A percentile compares a stretch with the other conserved stretches of the same genome.
These are phyloP conservation scores for Sympetrum striolatum DNA, from an alignment of 2,888 invertebrate species.

Conservation along the genomic window DNA sequence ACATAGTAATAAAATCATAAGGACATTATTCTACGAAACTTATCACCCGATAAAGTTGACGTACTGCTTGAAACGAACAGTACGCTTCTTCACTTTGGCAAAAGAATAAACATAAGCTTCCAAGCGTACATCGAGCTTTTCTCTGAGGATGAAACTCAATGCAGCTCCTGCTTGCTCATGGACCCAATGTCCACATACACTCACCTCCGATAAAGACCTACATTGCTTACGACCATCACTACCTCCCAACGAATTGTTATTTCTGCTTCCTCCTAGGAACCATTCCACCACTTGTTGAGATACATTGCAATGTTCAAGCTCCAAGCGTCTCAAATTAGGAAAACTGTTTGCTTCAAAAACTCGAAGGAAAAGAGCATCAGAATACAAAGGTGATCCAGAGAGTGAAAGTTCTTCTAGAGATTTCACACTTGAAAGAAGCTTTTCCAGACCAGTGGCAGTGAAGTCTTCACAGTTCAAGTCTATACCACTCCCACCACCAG, in stretches of 20 bases:
- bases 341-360: slow-evolving; percentile 48
- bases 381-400: slow-evolving; percentile 49
- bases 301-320: slow-evolving; percentile 50
- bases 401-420: slow-evolving; percentile 48
- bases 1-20: background rate
- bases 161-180: slow-evolving; percentile 50
- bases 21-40: background rate
- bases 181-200: slow-evolving; percentile 50
- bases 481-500: slow-evolving; percentile 46
- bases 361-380: slow-evolving; percentile 48
- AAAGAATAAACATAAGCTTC: slow-evolving; percentile 50
- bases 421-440: slow-evolving; percentile 47
- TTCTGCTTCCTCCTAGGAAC: slow-evolving; percentile 46
- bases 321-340: slow-evolving; percentile 48
- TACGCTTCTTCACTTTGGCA: slow-evolving; percentile 49
- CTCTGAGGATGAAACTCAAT: slow-evolving; percentile 48
- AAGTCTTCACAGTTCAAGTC: slow-evolving; percentile 46
- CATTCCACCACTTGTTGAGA: slow-evolving; percentile 48
- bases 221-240: slow-evolving; percentile 45
- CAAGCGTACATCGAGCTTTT: slow-evolving; percentile 49
- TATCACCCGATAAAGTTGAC: slow-evolving; percentile 34
- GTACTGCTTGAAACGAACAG: slow-evolving; percentile 47
- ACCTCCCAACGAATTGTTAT: background rate
- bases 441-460: slow-evolving; percentile 48
- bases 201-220: slow-evolving; percentile 48